Evolutionary conservation across 2,797 vertebrate genomes (phyloP).

Genomic region (Lophius americanus): DNA sequence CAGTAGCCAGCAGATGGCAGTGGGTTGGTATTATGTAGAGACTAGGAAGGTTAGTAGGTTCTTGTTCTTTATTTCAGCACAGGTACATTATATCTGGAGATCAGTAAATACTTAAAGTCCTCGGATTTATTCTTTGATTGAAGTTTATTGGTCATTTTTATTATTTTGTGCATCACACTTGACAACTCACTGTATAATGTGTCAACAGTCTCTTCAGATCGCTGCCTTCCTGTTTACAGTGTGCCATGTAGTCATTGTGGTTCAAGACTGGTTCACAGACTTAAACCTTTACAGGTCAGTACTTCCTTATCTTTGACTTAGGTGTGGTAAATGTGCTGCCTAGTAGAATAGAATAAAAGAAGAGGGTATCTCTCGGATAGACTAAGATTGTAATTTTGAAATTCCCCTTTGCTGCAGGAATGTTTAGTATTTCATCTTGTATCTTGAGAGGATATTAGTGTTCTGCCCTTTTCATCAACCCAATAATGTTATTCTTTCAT

Average conservation of each 20-base stretch:
- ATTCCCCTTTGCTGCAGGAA: constrained; percentile 33
- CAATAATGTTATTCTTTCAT: constrained; percentile 26
- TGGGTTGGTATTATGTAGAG: background rate
- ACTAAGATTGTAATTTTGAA: constrained; percentile 1
- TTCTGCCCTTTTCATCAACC: constrained; percentile 44
- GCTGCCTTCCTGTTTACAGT: constrained; percentile 93
- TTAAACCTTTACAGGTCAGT: constrained; percentile 89
- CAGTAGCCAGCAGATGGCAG: constrained; percentile 51
- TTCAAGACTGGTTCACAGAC: constrained; percentile 95
- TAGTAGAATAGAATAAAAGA: background rate
- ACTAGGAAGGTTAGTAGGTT: background rate
- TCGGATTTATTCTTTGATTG: background rate
- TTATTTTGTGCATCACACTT: background rate
- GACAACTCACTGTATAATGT: constrained; percentile 8
- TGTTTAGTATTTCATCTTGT: constrained; percentile 45
- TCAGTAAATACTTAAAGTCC: background rate
- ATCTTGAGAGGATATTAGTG: constrained; percentile 58
- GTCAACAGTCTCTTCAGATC: constrained; percentile 89
- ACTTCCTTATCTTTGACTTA: background rate
- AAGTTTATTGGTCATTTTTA: background rate
- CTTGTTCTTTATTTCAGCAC: background rate
- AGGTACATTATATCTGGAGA: background rate
- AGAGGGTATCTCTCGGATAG: background rate
- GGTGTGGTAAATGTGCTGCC: background rate
- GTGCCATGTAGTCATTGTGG: constrained; percentile 91